Evolutionary conservation across 2,888 invertebrate species (phyloP).

Genomic region (Ischnus inquisitorius): DNA sequence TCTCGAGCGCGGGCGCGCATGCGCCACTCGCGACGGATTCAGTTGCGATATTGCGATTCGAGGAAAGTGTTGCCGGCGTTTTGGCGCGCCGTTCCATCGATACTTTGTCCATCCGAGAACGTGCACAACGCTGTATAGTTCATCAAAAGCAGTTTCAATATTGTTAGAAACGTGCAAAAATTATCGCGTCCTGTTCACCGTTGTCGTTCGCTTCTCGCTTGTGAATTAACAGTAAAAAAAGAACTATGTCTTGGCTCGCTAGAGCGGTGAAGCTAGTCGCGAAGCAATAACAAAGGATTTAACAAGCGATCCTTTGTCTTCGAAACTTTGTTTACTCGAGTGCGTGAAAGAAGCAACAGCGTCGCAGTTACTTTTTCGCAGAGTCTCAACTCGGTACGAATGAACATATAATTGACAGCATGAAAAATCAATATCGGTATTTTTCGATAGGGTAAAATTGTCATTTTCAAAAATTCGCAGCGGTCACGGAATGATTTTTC

Average conservation of each 20-base stretch:
- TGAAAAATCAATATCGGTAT: neutral
- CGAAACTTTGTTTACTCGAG: neutral
- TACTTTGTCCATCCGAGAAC: neutral
- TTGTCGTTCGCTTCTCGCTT: too few relatives aligned
- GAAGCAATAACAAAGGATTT: neutral
- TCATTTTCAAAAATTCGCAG: neutral
- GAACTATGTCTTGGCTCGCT: too few relatives aligned
- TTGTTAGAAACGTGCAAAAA: too few relatives aligned
- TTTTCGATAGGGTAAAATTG: neutral
- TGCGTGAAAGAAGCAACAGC: neutral
- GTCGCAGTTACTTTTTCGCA: neutral
- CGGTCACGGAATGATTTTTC: conserved; percentile 70
- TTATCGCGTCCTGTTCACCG: too few relatives aligned
- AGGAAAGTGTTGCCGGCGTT: neutral
- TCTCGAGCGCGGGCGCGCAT: too few relatives aligned
- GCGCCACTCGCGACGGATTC: too few relatives aligned
- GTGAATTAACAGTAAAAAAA: too few relatives aligned
- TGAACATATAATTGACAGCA: neutral
- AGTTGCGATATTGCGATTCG: too few relatives aligned
- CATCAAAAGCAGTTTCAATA: too few relatives aligned
- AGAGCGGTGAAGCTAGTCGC: neutral
- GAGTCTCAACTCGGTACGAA: neutral
- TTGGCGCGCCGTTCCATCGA: neutral
- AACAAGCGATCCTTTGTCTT: neutral
- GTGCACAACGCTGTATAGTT: too few relatives aligned